These are phyloP conservation scores for Penaeus chinensis DNA, from an alignment of 1,140 invertebrate genomes.

Conservation along the genomic window DNA sequence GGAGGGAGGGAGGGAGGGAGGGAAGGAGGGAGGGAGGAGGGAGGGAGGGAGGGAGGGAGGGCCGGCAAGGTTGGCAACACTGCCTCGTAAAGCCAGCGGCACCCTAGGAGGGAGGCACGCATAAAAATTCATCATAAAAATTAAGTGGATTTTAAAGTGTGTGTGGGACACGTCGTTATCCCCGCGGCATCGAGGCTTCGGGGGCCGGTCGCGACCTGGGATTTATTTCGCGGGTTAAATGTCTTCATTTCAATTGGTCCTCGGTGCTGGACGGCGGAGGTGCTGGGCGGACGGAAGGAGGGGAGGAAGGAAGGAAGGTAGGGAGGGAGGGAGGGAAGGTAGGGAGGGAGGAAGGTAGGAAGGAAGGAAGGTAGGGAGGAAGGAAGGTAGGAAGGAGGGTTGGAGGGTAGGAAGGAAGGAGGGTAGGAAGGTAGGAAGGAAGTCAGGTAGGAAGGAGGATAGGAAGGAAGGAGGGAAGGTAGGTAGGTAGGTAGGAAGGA, in stretches of 20 bases:
- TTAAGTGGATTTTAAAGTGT: slow-evolving; percentile 60
- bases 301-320: neutral
- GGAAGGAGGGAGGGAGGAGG: neutral
- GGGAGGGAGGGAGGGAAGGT: neutral
- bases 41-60: neutral
- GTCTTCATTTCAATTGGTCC: slow-evolving; percentile 46
- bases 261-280: neutral
- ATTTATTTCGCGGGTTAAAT: slow-evolving; percentile 47
- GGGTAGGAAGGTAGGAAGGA: neutral
- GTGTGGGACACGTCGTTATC: slow-evolving; percentile 39
- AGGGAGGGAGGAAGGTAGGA: neutral
- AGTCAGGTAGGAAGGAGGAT: neutral
- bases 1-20: neutral
- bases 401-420: neutral
- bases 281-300: neutral
- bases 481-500: neutral
- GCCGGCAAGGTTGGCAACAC: slow-evolving; percentile 20
- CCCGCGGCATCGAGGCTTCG: slow-evolving; percentile 28
- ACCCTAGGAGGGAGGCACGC: slow-evolving; percentile 41
- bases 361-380: neutral
- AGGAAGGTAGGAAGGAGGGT: neutral
- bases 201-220: slow-evolving; percentile 11
- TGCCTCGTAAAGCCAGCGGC: slow-evolving; percentile 25
- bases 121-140: slow-evolving; percentile 60
- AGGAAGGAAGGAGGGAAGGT: neutral